phyloP scores from a whole-genome alignment of 1,140 invertebrate genomes.

The Bilobella aurantiaca region DNA sequence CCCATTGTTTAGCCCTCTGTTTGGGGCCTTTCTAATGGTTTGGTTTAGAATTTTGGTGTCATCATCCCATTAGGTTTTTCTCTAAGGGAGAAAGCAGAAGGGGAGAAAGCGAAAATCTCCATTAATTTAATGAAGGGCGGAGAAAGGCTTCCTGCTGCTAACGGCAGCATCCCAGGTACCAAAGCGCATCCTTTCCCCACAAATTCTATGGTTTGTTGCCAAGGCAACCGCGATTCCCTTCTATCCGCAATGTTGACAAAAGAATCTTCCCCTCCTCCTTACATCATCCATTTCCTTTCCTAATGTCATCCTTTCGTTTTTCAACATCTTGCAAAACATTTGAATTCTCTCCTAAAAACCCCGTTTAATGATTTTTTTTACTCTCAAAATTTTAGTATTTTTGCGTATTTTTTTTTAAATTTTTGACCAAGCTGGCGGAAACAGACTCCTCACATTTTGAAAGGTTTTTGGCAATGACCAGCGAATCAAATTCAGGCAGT shows the following conservation, averaged over 20 bases:
- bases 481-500: no score
- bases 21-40: not conserved
- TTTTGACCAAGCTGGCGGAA: no score
- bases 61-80: not conserved
- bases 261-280: not conserved
- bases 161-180: no score
- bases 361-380: no score
- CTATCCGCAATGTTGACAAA: conserved; percentile 3
- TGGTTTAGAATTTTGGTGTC: not conserved
- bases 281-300: not conserved
- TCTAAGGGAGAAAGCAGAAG: not conserved
- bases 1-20: not conserved
- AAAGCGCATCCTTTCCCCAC: no score
- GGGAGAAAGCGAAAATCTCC: not conserved
- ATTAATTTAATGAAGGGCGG: conserved; percentile 6
- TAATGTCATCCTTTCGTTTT: not conserved
- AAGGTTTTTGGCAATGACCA: no score
- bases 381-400: no score
- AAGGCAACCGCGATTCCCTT: not conserved
- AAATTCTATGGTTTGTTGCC: not conserved
- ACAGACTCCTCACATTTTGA: no score
- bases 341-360: no score
- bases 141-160: no score
- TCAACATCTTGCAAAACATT: no score
- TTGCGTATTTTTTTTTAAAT: no score